Conservation (phyloP, 1,140 invertebrate genomes). For the Vanessa atalanta region DNA sequence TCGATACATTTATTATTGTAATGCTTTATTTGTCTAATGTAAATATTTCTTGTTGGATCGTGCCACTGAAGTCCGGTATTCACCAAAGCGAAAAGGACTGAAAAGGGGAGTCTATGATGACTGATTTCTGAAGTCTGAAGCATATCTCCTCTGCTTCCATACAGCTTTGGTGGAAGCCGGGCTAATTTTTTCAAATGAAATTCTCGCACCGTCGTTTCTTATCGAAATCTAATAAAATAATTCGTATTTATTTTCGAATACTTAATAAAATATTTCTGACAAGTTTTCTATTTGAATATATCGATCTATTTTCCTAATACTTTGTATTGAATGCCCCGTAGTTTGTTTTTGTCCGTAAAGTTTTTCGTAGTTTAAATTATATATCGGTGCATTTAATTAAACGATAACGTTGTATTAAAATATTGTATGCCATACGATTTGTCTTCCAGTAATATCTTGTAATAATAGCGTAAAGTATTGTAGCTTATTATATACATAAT, state of each 20-base stretch:
- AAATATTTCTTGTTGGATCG: constrained; percentile 54
- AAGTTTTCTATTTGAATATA: constrained; percentile 66
- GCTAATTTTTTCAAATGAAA: constrained; percentile 33
- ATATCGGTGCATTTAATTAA: constrained; percentile 74
- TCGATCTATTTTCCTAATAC: constrained; percentile 77
- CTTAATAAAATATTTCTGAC: constrained; percentile 60
- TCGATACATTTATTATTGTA: constrained; percentile 56
- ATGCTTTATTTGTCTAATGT: constrained; percentile 50
- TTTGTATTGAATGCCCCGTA: constrained; percentile 71
- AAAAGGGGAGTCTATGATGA: too few relatives aligned
- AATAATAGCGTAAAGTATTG: constrained; percentile 77
- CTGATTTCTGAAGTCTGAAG: too few relatives aligned
- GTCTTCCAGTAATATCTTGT: constrained; percentile 79
- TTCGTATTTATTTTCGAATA: constrained; percentile 40
- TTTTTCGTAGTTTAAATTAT: constrained; percentile 62
- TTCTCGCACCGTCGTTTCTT: constrained; percentile 51
- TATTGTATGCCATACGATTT: constrained; percentile 80
- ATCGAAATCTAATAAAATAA: constrained; percentile 23
- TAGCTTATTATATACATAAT: constrained; percentile 73
- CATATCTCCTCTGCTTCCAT: too few relatives aligned
- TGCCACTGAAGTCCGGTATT: constrained; percentile 19
- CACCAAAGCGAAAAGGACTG: too few relatives aligned
- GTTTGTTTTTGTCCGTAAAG: constrained; percentile 61
- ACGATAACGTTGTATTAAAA: constrained; percentile 74
- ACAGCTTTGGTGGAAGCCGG: too few relatives aligned